Base-by-base conservation (phyloP, 92 coral and sea anemone species). In the Epizoanthus illoricatus region DNA sequence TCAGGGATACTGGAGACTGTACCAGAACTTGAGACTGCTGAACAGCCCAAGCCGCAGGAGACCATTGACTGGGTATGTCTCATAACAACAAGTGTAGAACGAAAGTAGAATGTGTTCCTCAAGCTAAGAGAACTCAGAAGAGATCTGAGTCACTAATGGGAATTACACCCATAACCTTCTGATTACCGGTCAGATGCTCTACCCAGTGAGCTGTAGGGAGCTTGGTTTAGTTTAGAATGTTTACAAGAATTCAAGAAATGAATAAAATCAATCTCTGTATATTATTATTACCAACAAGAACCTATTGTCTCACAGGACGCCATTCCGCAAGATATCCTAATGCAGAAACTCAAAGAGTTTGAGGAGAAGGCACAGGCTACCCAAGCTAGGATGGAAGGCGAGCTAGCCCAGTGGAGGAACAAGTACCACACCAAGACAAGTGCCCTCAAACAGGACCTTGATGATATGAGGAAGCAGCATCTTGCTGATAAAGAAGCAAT, bases 351-450 rank as follows among this genome's bases (percentile, higher is more conserved):
- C 58, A 97, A 91, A 45, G 90, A 94, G 63, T 82, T 55, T 81
- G 73, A 71, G 39, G 84, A 90, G 16, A 69, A 97, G 93, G 89
- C 90, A 23, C 80, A 86, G 69, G 93, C 88, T 15, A 87, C 75
- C 24, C 92, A 89, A 62, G 80, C 73, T 39, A 89, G 80, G 76
- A 61, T 93, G 80, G 90, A 97, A 75, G 80, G 78, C 7, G 98
- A 97, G 41, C 70, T 97, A 65, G 83, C 86, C 11, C 95, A 94
- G 62, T 87, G 94, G 92, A 97, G 94, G 72, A 85, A 91, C 45
- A 91, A 80, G 93, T 80, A 74, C 62, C 41, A 17, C 82, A 63
- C 61, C 15, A 63, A 40, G 54, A 78, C 82, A 9, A 63, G 9
- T 5, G 41, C 71, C 21, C 82, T 78, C 24, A 64, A 62, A 19